Evolutionary conservation across 2,797 vertebrate species (phyloP), one percentile per base, ranked within the genome.

Genomic region (Labeo calbasu): DNA sequence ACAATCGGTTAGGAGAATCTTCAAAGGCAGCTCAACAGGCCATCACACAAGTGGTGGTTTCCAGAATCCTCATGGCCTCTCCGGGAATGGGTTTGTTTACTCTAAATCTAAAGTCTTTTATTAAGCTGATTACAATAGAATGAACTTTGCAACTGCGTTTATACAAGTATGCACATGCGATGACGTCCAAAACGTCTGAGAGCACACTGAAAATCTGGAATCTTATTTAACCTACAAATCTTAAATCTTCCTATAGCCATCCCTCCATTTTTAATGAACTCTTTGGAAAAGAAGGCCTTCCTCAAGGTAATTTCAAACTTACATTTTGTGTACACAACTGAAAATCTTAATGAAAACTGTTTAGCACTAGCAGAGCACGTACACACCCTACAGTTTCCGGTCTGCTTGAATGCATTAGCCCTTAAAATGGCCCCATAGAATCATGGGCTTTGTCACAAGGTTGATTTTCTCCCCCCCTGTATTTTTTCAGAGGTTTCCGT

Each of bases 261-360:
- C 88, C 98, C 98, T 51, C 98, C 98, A 0, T 99, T 99, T 92
- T 94, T 99, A 91, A 99, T 99, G 98, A 99, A 99, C 88, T 90
- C 96, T 12, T 90, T 99, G 96, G 98, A 99, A 90, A 99, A 98
- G 94, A 99, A 96, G 93, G 97, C 97, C 63, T 99, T 99, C 91
- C 91, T 99, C 87, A 99, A 96, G 96, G 98, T 99, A 93, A 17
- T 57, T 70, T 11, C 9, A 65, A 4, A 70, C 8, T 51, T 51
- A 55, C 13, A 7, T 66, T 71, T 72, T 6, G 7, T 43, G 57
- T 48, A 53, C n/a, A 4, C 11, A 28, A 13, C 19, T 40, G 51
- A 19, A 80, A 70, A 19, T 17, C 5, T 21, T 28, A 77, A 48
- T 53, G n/a, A 10, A 32, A 81, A 25, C 51, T 53, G 25, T 66